These are phyloP conservation scores for Cotesia chilonis DNA, from an alignment of 1,140 invertebrate genomes.

Conservation along the genomic window DNA sequence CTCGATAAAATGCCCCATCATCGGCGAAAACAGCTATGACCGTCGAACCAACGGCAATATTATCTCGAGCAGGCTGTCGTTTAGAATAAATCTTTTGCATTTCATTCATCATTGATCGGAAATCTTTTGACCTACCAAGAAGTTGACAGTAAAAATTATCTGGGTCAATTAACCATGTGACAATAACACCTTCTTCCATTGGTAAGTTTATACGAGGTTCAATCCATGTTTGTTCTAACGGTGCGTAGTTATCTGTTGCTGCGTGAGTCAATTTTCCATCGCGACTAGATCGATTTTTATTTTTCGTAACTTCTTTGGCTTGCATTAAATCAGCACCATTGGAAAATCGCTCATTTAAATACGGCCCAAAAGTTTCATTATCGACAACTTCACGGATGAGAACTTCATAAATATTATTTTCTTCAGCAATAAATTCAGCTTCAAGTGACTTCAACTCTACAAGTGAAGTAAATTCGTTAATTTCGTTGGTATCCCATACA, in stretches of 20 bases:
- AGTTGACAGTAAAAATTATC: constrained; percentile 75
- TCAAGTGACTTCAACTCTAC: constrained; percentile 46
- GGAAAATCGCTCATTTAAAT: constrained; percentile 56
- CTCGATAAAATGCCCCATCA: constrained; percentile 76
- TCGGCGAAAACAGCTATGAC: constrained; percentile 74
- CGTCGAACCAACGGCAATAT: constrained; percentile 65
- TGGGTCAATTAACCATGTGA: constrained; percentile 75
- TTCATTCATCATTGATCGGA: constrained; percentile 73
- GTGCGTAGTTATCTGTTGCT: constrained; percentile 54
- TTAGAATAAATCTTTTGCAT: constrained; percentile 73
- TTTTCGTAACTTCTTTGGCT: constrained; percentile 40
- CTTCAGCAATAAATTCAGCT: constrained; percentile 53
- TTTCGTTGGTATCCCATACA: constrained; percentile 44
- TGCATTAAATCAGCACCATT: constrained; percentile 44
- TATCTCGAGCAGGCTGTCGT: constrained; percentile 55
- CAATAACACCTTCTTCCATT: constrained; percentile 57
- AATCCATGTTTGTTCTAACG: constrained; percentile 56
- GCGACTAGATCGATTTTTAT: constrained; percentile 17
- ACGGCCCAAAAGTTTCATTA: constrained; percentile 27
- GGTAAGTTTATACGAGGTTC: constrained; percentile 49
- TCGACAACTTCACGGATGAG: constrained; percentile 47
- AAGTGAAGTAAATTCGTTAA: constrained; percentile 42
- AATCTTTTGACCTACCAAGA: constrained; percentile 60
- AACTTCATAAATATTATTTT: constrained; percentile 53
- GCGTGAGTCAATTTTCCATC: not conserved